Conservation (phyloP, 1,140 invertebrate genomes). For the Pseudomyrmex gracilis region DNA sequence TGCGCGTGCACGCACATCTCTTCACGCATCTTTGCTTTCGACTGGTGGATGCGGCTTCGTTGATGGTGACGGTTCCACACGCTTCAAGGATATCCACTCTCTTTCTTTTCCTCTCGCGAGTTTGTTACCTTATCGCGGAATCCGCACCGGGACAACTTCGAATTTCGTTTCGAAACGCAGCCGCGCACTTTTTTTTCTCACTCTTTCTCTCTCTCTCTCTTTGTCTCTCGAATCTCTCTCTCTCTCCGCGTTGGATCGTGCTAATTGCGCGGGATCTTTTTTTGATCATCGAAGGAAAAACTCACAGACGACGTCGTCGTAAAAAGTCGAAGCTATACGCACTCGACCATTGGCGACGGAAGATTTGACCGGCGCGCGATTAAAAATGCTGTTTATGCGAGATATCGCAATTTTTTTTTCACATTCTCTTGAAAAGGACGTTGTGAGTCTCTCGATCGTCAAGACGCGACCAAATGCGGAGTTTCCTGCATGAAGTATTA, state of each 20-base stretch:
- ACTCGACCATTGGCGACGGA: background rate
- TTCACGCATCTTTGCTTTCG: slow-evolving; percentile 41
- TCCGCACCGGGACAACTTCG: slow-evolving; percentile 56
- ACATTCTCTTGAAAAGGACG: background rate
- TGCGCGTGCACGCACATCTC: slow-evolving; percentile 52
- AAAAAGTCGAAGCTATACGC: slow-evolving; percentile 45
- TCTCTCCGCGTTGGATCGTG: background rate
- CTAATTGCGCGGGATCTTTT: slow-evolving; percentile 55
- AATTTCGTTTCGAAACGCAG: slow-evolving; percentile 57
- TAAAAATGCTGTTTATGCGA: slow-evolving; percentile 41
- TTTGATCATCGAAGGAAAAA: slow-evolving; percentile 24
- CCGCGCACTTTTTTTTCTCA: slow-evolving; percentile 4
- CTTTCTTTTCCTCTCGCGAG: slow-evolving; percentile 19
- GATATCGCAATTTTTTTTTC: background rate
- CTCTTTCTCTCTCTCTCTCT: background rate
- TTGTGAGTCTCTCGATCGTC: background rate
- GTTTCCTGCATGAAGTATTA: background rate
- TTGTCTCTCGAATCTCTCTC: slow-evolving; percentile 35
- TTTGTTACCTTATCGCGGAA: slow-evolving; percentile 65
- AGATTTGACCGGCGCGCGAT: slow-evolving; percentile 22
- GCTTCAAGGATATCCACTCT: slow-evolving; percentile 78
- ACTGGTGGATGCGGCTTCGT: slow-evolving; percentile 71
- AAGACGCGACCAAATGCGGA: background rate
- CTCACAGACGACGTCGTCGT: slow-evolving; percentile 3
- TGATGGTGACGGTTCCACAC: slow-evolving; percentile 73